Base-by-base conservation (phyloP, 2,888 invertebrate species). In the Cephus nigrinus region DNA sequence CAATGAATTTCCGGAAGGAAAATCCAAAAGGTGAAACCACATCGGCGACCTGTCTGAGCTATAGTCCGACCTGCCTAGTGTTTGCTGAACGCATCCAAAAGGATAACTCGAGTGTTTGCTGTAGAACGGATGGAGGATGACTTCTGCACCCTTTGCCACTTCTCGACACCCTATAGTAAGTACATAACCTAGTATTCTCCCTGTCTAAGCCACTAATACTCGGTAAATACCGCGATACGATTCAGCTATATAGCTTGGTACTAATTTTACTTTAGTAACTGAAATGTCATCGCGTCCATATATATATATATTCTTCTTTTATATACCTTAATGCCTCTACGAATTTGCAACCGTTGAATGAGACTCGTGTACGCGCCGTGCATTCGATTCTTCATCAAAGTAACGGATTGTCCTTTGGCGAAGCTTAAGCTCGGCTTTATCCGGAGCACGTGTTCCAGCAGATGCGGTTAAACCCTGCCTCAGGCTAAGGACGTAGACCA, bases 391-490 rank as follows among this genome's bases (percentile, higher is more conserved):
- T 82, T 80, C 78, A 77, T 33, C 81, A 78, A 86, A 84, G 78
- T 79, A 84, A 84, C 82, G 82, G 83, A 85, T 84, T 81, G 83
- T 71, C 80, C 74, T 79, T 74, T 78, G 74, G 77, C 76, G 74
- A 82, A 80, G 82, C 78, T 81, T 81, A 79, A 83, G 81, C 75
- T 75, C 75, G 76, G 79, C 76, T 80, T 79, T 85, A 86, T 89
- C 84, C 87, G 76, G 79, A 87, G 88, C 89, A 87, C 88, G 88
- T 88, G 88, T 87, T 87, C 82, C 79, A 81, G 81, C 89, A 88
- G 88, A 88, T 88, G 88, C 82, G 82, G 79, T 75, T 84, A 87
- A 89, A 85, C 87, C 85, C 83, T 75, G 84, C 88, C 88, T 78
- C 79, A 75, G 81, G 86, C 82, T 4, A 73, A 71, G 31, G 23